Evolutionary conservation across 2,113 vertebrate genomes (phyloP), one percentile per base, ranked within the genome.

Genomic region (Plecotus auritus): DNA sequence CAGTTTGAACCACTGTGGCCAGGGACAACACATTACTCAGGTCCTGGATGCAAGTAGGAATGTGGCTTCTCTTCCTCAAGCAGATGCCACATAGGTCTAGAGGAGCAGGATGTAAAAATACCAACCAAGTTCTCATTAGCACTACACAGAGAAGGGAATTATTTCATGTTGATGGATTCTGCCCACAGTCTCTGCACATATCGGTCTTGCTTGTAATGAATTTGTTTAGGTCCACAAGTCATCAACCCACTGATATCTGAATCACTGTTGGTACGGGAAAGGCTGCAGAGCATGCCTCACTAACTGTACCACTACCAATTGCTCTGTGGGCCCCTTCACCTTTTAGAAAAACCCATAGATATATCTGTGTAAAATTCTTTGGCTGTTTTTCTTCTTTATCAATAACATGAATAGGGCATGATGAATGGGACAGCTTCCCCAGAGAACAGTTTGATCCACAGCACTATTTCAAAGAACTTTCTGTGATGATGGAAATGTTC

Each of bases 181-280:
- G 28, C n/a, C 23, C 51, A 70, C 5, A 93, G 49, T 96, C 17
- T 90, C 59, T 81, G 42, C 54, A 94, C 86, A 90, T 93, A 96
- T 56, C 93, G 69, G 91, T 95, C n/a, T 96, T 76, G 17, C 30
- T 93, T 93, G 2, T 91, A 91, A 95, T 94, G 51, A 82, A 18
- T 93, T 92, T 85, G 45, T 49, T 93, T 94, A 81, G 35, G 66
- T 76, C 51, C 40, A 93, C 2, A 3, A 96, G 77, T 86, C 56
- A 77, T 96, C 49, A 77, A 37, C 23, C 72, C 49, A 77, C 47
- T 90, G 76, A 93, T 80, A 93, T 67, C 70, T 96, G 70, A 93
- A 45, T 94, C 49, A 93, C 0, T 74, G 23, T 66, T 37, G 47
- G 47, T 12, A 81, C 16, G 77, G 35, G 85, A 1, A 8, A 87